Percentiles rank a stretch among this genome's conserved stretches.
These are phyloP conservation scores for Microchrysa polita DNA, from an alignment of 2,888 invertebrate genomes.

Conservation along the genomic window DNA sequence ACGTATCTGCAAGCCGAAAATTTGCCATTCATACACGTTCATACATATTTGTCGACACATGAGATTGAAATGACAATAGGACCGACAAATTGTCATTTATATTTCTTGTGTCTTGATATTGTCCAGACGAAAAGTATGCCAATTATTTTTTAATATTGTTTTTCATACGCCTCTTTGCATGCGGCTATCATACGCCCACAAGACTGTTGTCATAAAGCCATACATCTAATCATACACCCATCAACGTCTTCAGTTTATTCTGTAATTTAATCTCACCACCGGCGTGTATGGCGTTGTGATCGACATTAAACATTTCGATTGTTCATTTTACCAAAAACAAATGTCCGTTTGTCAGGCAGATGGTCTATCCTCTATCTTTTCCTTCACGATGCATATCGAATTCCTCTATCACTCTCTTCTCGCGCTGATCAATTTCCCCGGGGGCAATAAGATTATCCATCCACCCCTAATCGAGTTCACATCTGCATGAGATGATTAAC, in stretches of 20 bases:
- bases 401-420: slow-evolving; percentile 19
- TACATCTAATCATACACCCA: not conserved
- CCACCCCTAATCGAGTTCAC: slow-evolving; percentile 29
- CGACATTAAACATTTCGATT: not conserved
- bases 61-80: no score
- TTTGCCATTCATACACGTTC: no score
- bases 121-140: no score
- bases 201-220: no score
- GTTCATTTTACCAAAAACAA: slow-evolving; percentile 36
- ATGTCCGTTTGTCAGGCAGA: not conserved
- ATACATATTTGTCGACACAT: no score
- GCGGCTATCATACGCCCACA: no score
- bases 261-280: slow-evolving; percentile 7
- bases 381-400: not conserved
- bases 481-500: slow-evolving; percentile 11
- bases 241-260: not conserved
- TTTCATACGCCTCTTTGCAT: no score
- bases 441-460: no score
- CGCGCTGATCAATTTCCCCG: not conserved
- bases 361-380: not conserved
- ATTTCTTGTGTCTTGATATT: no score
- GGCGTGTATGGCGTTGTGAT: not conserved
- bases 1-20: no score
- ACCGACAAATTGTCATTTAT: no score
- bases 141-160: no score